Evolutionary conservation across 2,888 invertebrate genomes (phyloP), one percentile per base, ranked within the genome.

Genomic region (Cyrtodaria siliqua): DNA sequence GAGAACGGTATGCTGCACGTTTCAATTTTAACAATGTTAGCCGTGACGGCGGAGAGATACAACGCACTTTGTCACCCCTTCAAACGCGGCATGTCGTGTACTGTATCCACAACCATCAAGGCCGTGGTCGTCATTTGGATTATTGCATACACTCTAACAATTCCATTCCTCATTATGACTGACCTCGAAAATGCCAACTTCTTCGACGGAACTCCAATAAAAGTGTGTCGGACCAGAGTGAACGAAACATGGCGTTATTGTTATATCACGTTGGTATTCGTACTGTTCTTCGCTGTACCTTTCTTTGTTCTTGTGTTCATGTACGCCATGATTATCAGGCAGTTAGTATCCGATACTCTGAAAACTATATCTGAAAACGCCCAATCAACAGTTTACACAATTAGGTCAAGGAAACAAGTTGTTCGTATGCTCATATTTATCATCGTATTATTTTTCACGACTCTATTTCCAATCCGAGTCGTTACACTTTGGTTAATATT

Each of bases 51-150:
- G 93, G 98, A 98, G 93, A 95, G 96, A 26, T 97, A 96, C 94
- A 96, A 96, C 93, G 98, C 98, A 82, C 97, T 98, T 92, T 98
- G 98, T 93, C 96, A 97, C 92, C 98, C 98, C 0, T 94, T 98
- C 63, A 71, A 74, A 20, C 97, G 97, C 8, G 91, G 92, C 40
- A 90, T 92, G 79, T 90, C 91, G 3, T 92, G 92, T 79, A 93
- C 93, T 26, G 53, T 66, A 8, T 85, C 90, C 33, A 77, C 92
- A 24, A 70, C 72, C 6, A 76, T 91, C 44, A 86, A 89, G 27
- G 87, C 92, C 55, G 91, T 93, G 38, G 68, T 86, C 12, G 87
- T 82, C 27, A 86, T 93, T 27, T 93, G 93, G 93, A 60, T 91
- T 24, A 61, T 92, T 16, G 92, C 92, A 38, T 84, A 87, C 33